These are phyloP conservation scores for Strigops habroptila DNA, from an alignment of 2,113 vertebrate species.

Conservation along the genomic window DNA sequence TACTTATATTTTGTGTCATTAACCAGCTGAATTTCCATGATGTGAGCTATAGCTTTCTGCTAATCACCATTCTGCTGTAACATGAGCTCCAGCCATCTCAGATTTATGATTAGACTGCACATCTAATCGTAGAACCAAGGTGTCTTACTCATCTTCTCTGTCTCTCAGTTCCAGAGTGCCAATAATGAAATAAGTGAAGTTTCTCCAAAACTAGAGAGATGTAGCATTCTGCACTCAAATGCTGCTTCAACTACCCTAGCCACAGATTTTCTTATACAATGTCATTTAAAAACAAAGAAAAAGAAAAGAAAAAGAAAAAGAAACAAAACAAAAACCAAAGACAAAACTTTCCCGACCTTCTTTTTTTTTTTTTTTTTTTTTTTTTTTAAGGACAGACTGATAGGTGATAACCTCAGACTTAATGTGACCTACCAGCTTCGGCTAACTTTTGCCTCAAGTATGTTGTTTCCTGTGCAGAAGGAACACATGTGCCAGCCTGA, in stretches of 20 bases:
- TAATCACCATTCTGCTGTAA: background rate
- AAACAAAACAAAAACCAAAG: background rate
- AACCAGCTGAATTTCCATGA: background rate
- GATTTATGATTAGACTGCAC: background rate
- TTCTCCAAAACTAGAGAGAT: background rate
- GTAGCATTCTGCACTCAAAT: background rate
- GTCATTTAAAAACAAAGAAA: background rate
- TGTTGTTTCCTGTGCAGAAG: background rate
- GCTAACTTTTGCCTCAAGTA: background rate
- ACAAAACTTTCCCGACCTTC: background rate
- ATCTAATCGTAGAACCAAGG: rapidly evolving
- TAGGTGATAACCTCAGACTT: rapidly evolving
- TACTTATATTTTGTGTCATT: background rate
- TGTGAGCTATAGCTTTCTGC: background rate
- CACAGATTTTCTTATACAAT: background rate
- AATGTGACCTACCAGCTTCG: background rate
- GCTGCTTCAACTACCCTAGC: background rate
- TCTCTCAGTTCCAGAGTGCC: background rate
- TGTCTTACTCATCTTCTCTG: background rate
- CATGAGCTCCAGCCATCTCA: background rate
- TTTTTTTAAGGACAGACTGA: background rate
- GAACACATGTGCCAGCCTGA: background rate
- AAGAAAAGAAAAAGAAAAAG: background rate
- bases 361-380: background rate
- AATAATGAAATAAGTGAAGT: background rate